Evolutionary conservation across 2,113 vertebrate genomes (phyloP).

Genomic region (Alligator sinensis): DNA sequence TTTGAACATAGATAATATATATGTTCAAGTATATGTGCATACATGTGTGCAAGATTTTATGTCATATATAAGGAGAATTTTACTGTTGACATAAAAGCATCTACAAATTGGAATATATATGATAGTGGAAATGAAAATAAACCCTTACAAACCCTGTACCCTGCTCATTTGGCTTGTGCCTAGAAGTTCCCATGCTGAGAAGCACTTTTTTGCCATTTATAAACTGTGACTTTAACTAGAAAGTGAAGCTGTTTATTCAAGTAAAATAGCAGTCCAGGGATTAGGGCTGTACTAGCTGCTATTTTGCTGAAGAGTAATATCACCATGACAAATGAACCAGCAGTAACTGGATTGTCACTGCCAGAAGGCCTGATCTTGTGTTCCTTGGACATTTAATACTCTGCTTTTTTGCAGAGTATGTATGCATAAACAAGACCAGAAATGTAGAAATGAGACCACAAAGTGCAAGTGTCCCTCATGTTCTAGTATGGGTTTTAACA

Average conservation of each 20-base stretch:
- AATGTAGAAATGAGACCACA: not conserved
- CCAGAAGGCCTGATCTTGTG: rapidly evolving
- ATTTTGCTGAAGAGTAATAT: slow-evolving; percentile 28
- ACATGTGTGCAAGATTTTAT: not conserved
- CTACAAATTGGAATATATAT: slow-evolving; percentile 53
- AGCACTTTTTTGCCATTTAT: slow-evolving; percentile 67
- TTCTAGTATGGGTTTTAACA: not conserved
- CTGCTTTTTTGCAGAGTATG: not conserved
- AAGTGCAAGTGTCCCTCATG: not conserved
- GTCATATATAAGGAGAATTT: slow-evolving; percentile 52
- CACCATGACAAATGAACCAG: slow-evolving; percentile 10
- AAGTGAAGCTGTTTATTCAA: slow-evolving; percentile 57
- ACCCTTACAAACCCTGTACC: slow-evolving; percentile 67
- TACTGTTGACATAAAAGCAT: slow-evolving; percentile 58
- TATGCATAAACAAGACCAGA: not conserved
- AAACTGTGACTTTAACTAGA: slow-evolving; percentile 71
- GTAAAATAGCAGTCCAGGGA: slow-evolving; percentile 54
- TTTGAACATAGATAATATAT: not conserved
- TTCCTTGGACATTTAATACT: not conserved
- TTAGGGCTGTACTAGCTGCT: slow-evolving; percentile 62
- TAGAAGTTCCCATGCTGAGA: slow-evolving; percentile 57
- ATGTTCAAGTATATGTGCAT: no score
- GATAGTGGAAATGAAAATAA: slow-evolving; percentile 48
- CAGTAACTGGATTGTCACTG: not conserved
- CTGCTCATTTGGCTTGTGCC: slow-evolving; percentile 66